These are phyloP conservation scores for Criorhina ranunculi DNA, from an alignment of 2,888 invertebrate species.

Conservation along the genomic window DNA sequence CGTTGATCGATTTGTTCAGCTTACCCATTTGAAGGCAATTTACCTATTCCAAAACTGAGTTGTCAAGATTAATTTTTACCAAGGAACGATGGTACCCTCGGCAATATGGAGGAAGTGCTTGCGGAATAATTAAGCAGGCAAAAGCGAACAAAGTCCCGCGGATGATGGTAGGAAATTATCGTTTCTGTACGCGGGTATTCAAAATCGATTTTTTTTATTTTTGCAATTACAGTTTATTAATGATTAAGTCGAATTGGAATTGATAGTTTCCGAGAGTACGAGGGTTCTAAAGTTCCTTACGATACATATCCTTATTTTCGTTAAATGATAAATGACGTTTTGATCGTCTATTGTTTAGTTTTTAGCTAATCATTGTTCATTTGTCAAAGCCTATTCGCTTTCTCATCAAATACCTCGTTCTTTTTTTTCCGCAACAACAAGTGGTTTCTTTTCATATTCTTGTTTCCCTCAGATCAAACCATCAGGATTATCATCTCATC, in stretches of 20 bases:
- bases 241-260: background rate
- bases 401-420: background rate
- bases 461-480: slow-evolving; percentile 11
- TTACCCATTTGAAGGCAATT: background rate
- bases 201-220: slow-evolving; percentile 15
- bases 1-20: slow-evolving; percentile 43
- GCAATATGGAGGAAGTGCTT: slow-evolving; percentile 8
- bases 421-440: background rate
- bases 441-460: background rate
- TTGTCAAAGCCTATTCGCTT: background rate
- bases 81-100: slow-evolving; percentile 33
- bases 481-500: slow-evolving; percentile 22
- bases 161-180: background rate
- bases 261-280: background rate
- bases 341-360: background rate
- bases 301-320: too few relatives aligned
- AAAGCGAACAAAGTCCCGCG: background rate
- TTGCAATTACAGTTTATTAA: background rate
- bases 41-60: background rate
- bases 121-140: slow-evolving; percentile 15
- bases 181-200: background rate
- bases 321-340: too few relatives aligned
- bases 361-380: background rate
- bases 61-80: slow-evolving; percentile 26
- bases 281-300: background rate